Evolutionary conservation across 2,113 vertebrate species (phyloP), one percentile per base, ranked within the genome.

Genomic region (Prionailurus viverrinus): DNA sequence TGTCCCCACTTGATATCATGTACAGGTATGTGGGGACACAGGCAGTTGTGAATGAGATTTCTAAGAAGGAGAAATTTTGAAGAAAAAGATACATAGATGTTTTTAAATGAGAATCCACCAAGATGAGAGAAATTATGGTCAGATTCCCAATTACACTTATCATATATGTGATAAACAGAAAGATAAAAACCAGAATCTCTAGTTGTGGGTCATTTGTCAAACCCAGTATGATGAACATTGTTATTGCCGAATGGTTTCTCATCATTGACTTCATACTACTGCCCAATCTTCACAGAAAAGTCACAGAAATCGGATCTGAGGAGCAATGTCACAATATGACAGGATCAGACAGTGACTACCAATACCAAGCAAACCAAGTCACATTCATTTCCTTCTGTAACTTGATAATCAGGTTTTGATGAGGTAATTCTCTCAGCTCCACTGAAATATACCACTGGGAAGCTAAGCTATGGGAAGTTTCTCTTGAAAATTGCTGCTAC

Each of bases 11-110:
- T 51, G 69, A 51, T 81, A 82, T 55, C 16, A n/a, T 66, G 25
- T 82, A 51, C 14, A 93, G 14, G 63, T 31, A 69, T 63, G 33
- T 8, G 4, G 90, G n/a, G 19, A 96, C 19, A 66, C 93, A 51
- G 29, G 74, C 12, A 63, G 69, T 15, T 39, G 91, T 81, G 31
- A 94, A 79, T 78, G 58, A 78, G 33, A 78, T 71, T 73, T 92
- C 91, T n/a, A 92, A 73, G 51, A 83, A 73, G 31, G 79, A 90
- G 31, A 92, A 92, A 58, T 83, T 73, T 48, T 84, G 80, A n/a
- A 84, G 80, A 29, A 84, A 84, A 58, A 73, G 48, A n/a, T 84
- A 92, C 91, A 92, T 92, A 3, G 66, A 65, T 33, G 8, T 87
- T 39, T 87, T 87, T 29, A 71, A 55, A 71, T 51, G 68, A 39